Conservation (phyloP, 2,888 invertebrate species). For the Yponomeuta sedellus region DNA sequence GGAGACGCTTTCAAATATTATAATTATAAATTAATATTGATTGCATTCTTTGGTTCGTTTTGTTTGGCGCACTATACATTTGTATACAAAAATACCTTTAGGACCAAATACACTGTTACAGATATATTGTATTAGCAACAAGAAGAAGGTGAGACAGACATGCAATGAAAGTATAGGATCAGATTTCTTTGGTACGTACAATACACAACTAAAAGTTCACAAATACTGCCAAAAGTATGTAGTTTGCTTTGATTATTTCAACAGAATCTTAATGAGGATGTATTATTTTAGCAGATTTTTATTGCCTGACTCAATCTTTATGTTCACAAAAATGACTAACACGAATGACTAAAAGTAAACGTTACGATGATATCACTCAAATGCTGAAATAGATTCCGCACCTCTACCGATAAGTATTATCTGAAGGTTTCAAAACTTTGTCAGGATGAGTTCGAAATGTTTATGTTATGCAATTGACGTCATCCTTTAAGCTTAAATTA, state of each 20-base stretch:
- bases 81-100: not conserved
- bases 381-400: slow-evolving; percentile 40
- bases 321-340: slow-evolving; percentile 45
- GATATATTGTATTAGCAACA: slow-evolving; percentile 50
- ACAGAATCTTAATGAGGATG: slow-evolving; percentile 15
- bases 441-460: slow-evolving; percentile 28
- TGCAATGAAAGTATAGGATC: slow-evolving; percentile 14
- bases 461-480: slow-evolving; percentile 55
- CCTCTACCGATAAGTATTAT: slow-evolving; percentile 50
- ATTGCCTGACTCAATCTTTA: slow-evolving; percentile 51
- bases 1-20: slow-evolving; percentile 29
- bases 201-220: not conserved
- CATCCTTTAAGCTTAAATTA: slow-evolving; percentile 35
- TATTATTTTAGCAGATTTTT: slow-evolving; percentile 26
- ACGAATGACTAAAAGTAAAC: slow-evolving; percentile 37
- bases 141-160: slow-evolving; percentile 37
- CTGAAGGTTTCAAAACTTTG: slow-evolving; percentile 33
- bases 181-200: slow-evolving; percentile 4
- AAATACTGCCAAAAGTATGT: not conserved
- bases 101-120: slow-evolving; percentile 49
- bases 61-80: not conserved
- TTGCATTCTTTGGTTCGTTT: not conserved
- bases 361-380: slow-evolving; percentile 50
- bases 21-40: slow-evolving; percentile 56
- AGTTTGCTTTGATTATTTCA: not conserved